Conservation (phyloP, 2,888 invertebrate species). For the Mongoloraphidia duomilia region DNA sequence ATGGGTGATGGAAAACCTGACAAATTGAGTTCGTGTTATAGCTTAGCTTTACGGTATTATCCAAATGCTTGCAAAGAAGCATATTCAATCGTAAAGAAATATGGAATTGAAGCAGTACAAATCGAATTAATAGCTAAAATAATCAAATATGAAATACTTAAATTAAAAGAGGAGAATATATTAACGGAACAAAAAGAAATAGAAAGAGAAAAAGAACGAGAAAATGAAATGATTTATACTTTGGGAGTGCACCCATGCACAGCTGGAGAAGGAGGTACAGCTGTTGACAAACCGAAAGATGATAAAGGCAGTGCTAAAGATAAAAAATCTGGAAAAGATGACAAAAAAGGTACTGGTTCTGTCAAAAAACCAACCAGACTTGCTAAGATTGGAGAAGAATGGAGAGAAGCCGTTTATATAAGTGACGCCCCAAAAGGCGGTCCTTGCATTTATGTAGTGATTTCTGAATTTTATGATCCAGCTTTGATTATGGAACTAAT, state of each 20-base stretch:
- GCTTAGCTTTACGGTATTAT: too few relatives aligned
- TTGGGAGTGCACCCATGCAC: not conserved
- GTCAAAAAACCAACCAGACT: constrained; percentile 18
- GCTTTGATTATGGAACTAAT: not conserved
- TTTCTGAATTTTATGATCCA: constrained; percentile 20
- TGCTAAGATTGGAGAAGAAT: constrained; percentile 22
- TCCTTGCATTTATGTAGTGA: constrained; percentile 22
- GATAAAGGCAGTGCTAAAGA: not conserved
- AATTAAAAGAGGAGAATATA: constrained; percentile 1
- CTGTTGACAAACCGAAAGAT: not conserved
- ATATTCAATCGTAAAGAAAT: too few relatives aligned
- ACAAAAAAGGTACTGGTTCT: not conserved
- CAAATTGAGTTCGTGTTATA: too few relatives aligned
- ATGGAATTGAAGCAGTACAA: not conserved
- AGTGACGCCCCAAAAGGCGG: constrained; percentile 23
- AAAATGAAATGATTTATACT: not conserved
- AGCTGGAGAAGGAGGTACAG: not conserved
- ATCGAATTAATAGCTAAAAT: not conserved
- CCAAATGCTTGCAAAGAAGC: too few relatives aligned
- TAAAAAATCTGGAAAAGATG: not conserved
- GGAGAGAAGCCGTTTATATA: constrained; percentile 18
- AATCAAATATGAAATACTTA: constrained; percentile 4
- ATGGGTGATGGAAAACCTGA: too few relatives aligned
- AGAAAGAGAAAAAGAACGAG: not conserved
- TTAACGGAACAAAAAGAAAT: not conserved